Evolutionary conservation across 2,888 invertebrate genomes (phyloP), one percentile per base, ranked within the genome.

Genomic region (Zele albiditarsus): DNA sequence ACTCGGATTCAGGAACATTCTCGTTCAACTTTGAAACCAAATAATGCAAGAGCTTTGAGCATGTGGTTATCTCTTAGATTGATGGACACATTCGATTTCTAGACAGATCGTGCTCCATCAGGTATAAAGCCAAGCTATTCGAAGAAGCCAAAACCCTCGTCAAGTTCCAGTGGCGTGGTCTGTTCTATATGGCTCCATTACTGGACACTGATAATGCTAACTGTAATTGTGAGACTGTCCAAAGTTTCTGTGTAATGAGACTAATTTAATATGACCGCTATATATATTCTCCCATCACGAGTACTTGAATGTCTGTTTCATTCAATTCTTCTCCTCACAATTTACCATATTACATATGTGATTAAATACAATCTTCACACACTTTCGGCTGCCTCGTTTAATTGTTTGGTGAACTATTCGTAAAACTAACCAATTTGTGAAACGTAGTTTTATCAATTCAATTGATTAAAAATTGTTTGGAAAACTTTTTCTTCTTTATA

Each of bases 161-260:
- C 71, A 77, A 71, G 66, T n/a, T 60, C 63, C 58, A 12, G 16
- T 12, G 49, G 38, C 46, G 38, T 63, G 62, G n/a, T 5, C 20
- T 53, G 42, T 42, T 62, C n/a, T 66, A 66, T 66, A 46, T 68
- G 42, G 60, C 63, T 78, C 77, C 69, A 79, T 77, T 76, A 76
- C 77, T 49, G 53, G 60, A 69, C 71, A 57, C 69, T 68, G 63
- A 79, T 79, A 73, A 75, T 75, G 68, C 71, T 68, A 57, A 71
- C 27, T 28, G 65, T 71, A 46, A 62, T 42, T 20, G 20, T n/a
- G 53, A 57, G 67, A 73, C 63, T 60, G 71, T 77, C 80, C 79
- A 78, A 83, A 84, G 81, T 82, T 84, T 82, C 80, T 78, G 57
- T 70, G 80, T 86, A 86, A 85, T 82, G 85, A 83, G 83, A 81